Evolutionary conservation across 2,113 vertebrate species (phyloP).

Genomic region (Sinosuthora webbiana): DNA sequence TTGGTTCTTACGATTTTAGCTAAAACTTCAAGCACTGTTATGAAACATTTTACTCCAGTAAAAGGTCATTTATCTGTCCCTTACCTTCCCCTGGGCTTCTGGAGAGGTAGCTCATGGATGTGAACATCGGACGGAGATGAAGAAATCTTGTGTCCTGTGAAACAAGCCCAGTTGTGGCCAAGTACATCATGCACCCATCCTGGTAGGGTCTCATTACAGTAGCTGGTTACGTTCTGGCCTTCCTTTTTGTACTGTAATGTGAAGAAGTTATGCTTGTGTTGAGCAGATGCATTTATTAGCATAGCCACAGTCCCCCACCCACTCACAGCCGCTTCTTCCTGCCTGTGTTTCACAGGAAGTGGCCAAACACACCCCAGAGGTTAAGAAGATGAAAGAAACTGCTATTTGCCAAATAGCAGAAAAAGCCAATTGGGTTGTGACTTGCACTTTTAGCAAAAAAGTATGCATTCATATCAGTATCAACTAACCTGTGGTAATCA

Average conservation of each 20-base stretch:
- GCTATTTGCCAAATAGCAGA: neutral
- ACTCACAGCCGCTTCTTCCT: neutral
- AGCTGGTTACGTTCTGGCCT: conserved; percentile 81
- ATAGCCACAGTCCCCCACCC: neutral
- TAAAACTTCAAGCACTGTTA: neutral
- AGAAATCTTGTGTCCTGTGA: conserved; percentile 79
- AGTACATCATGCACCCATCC: conserved; percentile 95
- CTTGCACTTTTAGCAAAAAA: neutral
- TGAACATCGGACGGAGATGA: conserved; percentile 36
- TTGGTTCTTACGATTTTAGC: neutral
- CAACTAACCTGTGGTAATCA: neutral
- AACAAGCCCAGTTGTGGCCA: conserved; percentile 95
- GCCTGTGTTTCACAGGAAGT: neutral
- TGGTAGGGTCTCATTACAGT: conserved; percentile 89
- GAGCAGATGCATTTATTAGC: neutral
- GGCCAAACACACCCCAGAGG: neutral
- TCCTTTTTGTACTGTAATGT: conserved; percentile 82
- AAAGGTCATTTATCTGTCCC: neutral
- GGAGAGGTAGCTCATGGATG: neutral
- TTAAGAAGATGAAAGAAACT: neutral
- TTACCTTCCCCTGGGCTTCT: conserved; percentile 24
- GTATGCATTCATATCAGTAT: neutral
- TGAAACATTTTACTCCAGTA: neutral
- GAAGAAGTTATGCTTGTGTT: neutral
- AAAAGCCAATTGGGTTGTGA: neutral